A percentile compares a stretch with the other conserved stretches of the same genome.
These are phyloP conservation scores for Lepisosteus oculatus DNA, from an alignment of 2,113 vertebrate genomes.

Conservation along the genomic window DNA sequence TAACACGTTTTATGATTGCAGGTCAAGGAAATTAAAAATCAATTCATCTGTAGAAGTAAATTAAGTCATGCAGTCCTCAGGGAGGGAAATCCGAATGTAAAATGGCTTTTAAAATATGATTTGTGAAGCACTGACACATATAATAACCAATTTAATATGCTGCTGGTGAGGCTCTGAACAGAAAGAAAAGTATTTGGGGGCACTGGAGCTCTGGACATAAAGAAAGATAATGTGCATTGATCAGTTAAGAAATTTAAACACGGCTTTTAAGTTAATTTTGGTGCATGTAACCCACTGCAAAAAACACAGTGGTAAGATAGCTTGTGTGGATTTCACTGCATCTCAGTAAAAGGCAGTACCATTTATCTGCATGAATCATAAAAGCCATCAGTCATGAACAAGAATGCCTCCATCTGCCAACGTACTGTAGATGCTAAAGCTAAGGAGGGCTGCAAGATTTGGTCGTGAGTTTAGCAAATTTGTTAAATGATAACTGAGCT, in stretches of 20 bases:
- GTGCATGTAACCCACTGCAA: not conserved
- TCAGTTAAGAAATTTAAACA: constrained; percentile 4
- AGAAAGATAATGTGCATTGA: constrained; percentile 17
- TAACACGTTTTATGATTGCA: not conserved
- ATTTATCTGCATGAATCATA: not conserved
- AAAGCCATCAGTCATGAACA: not conserved
- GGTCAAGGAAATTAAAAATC: constrained; percentile 2
- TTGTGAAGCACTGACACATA: constrained; percentile 16
- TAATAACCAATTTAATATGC: constrained; percentile 16
- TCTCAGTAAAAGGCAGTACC: not conserved
- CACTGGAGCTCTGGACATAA: constrained; percentile 9
- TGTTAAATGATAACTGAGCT: too few relatives aligned
- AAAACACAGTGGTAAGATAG: constrained; percentile 1
- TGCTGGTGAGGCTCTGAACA: constrained; percentile 7
- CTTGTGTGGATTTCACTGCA: constrained; percentile 7
- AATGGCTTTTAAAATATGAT: constrained; percentile 16
- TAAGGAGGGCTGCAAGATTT: too few relatives aligned
- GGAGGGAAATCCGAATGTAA: constrained; percentile 6
- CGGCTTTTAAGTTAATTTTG: constrained; percentile 5
- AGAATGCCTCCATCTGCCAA: too few relatives aligned
- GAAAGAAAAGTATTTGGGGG: constrained; percentile 10
- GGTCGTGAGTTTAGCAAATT: too few relatives aligned
- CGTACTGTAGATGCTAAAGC: too few relatives aligned
- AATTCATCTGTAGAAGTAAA: constrained; percentile 18
- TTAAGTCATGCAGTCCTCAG: not conserved